Conservation (phyloP, 2,888 invertebrate species). For the Lamproptera curius region DNA sequence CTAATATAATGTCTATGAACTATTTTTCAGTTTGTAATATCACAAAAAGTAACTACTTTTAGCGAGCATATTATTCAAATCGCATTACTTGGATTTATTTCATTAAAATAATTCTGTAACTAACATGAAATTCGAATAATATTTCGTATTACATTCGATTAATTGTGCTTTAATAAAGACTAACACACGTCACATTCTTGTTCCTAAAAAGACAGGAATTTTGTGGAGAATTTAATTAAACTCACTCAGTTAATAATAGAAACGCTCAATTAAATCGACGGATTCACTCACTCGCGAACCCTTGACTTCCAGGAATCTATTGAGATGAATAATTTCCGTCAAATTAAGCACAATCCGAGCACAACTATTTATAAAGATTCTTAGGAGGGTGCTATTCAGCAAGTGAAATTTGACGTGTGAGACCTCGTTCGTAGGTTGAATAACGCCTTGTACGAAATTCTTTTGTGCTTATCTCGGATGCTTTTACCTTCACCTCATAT, state of each 20-base stretch:
- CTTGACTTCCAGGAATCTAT: constrained; percentile 61
- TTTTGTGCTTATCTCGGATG: constrained; percentile 50
- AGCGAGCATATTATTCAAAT: too few species aligned
- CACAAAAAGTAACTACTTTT: too few species aligned
- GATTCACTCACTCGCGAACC: constrained; percentile 48
- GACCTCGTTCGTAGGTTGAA: constrained; percentile 48
- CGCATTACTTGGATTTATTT: too few species aligned
- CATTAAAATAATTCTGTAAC: too few species aligned
- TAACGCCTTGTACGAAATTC: constrained; percentile 40
- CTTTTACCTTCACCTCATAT: constrained; percentile 59
- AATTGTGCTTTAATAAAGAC: too few species aligned
- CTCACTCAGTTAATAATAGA: constrained; percentile 1
- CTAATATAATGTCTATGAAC: too few species aligned
- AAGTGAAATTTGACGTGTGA: constrained; percentile 77
- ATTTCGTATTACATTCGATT: too few species aligned
- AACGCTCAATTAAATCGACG: constrained; percentile 58
- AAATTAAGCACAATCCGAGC: constrained; percentile 70
- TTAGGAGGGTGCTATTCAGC: constrained; percentile 61
- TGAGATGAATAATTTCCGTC: constrained; percentile 62
- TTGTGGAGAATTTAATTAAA: neutral
- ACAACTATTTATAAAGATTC: constrained; percentile 77
- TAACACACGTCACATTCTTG: too few species aligned
- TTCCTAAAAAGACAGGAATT: too few species aligned
- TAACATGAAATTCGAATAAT: too few species aligned
- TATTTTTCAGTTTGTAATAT: too few species aligned